phyloP scores from a whole-genome alignment of 2,797 vertebrate genomes.

The Pseudomugil gertrudae region DNA sequence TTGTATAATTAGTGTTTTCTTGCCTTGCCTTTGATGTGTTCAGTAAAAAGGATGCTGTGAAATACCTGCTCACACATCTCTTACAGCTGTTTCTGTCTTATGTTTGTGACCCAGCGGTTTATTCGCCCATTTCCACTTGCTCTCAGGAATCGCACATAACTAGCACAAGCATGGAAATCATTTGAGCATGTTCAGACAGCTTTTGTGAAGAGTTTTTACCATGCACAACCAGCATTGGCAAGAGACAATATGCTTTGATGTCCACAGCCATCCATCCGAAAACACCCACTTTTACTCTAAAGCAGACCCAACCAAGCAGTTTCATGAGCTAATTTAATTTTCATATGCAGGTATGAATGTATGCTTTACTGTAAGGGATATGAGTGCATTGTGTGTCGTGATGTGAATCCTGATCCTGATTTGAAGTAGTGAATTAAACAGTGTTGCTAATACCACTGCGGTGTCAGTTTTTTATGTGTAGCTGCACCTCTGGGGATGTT shows the following conservation, averaged over 20 bases:
- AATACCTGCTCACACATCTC: slow-evolving; percentile 44
- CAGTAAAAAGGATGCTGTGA: slow-evolving; percentile 23
- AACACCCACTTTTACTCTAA: neutral
- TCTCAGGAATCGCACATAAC: slow-evolving; percentile 68
- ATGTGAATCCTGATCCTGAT: slow-evolving; percentile 58
- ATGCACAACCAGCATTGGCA: slow-evolving; percentile 27
- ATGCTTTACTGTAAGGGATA: slow-evolving; percentile 55
- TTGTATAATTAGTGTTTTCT: slow-evolving; percentile 36
- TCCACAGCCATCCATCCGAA: slow-evolving; percentile 7
- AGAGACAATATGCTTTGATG: slow-evolving; percentile 17
- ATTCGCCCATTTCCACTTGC: slow-evolving; percentile 46
- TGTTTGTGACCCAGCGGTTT: slow-evolving; percentile 13
- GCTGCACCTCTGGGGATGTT: neutral
- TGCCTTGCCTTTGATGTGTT: slow-evolving; percentile 48
- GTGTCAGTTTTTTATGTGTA: neutral
- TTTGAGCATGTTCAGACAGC: slow-evolving; percentile 21
- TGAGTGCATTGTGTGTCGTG: slow-evolving; percentile 62
- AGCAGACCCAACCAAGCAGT: slow-evolving; percentile 1
- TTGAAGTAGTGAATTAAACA: slow-evolving; percentile 62
- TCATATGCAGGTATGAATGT: slow-evolving; percentile 24
- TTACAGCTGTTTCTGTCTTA: slow-evolving; percentile 42
- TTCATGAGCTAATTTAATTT: neutral
- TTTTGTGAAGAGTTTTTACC: slow-evolving; percentile 22
- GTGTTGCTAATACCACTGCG: slow-evolving; percentile 48
- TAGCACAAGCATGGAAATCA: slow-evolving; percentile 22